phyloP scores from a whole-genome alignment of 2,113 vertebrate species.

The Cromileptes altivelis region DNA sequence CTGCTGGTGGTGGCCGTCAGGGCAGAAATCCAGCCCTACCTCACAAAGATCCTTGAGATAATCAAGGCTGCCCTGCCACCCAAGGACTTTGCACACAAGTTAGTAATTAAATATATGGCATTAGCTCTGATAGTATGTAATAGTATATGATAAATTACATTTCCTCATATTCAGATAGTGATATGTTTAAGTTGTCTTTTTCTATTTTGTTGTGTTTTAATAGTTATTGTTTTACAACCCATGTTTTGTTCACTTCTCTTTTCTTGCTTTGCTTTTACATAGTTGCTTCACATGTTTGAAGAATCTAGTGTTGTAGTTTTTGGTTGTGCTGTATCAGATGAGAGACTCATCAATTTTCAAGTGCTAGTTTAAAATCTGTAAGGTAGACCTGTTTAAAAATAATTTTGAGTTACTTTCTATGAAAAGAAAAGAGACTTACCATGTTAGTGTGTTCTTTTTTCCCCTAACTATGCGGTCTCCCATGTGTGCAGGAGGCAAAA shows the following conservation, averaged over 20 bases:
- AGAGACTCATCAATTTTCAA: background rate
- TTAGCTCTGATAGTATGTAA: background rate
- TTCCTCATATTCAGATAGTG: background rate
- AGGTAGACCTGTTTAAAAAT: background rate
- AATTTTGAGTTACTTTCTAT: background rate
- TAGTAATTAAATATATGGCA: conserved; percentile 63
- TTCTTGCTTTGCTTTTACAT: background rate
- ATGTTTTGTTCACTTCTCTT: background rate
- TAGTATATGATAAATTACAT: background rate
- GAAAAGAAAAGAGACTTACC: background rate
- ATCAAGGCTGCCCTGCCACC: conserved; percentile 96
- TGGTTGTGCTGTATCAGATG: background rate
- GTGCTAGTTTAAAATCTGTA: background rate
- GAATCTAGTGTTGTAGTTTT: background rate
- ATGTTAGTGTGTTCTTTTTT: background rate
- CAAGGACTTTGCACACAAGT: conserved; percentile 99
- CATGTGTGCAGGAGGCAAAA: conserved; percentile 91
- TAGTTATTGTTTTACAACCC: background rate
- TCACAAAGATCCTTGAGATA: conserved; percentile 95
- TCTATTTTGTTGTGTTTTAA: background rate
- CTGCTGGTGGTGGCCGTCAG: conserved; percentile 96
- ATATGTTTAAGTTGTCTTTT: background rate
- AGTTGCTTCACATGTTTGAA: background rate
- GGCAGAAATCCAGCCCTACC: conserved; percentile 93
- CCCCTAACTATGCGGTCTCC: background rate